Conservation (phyloP, 2,113 vertebrate species). For the Pogona vitticeps region DNA sequence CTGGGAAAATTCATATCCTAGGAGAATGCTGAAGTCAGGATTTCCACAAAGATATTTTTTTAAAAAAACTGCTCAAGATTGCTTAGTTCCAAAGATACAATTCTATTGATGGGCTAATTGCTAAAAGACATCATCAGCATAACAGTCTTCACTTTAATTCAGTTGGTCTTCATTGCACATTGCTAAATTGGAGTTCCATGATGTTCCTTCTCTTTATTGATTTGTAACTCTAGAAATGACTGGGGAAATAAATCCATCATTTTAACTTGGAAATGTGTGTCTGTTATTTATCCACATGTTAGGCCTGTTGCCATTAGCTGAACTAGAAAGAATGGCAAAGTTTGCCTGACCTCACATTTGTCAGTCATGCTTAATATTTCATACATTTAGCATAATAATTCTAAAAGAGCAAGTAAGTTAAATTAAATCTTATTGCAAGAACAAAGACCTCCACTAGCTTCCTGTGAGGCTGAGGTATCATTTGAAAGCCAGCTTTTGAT, state of each 20-base stretch:
- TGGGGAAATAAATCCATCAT: conserved; percentile 30
- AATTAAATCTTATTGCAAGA: neutral
- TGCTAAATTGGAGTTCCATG: conserved; percentile 3
- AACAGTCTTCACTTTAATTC: conserved; percentile 45
- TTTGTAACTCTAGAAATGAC: conserved; percentile 39
- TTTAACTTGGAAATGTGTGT: conserved; percentile 16
- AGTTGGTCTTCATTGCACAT: conserved; percentile 22
- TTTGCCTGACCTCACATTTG: conserved; percentile 11
- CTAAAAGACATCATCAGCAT: conserved; percentile 29
- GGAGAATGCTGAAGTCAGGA: conserved; percentile 66
- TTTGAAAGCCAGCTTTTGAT: neutral
- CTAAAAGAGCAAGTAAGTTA: neutral
- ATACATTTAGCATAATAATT: neutral
- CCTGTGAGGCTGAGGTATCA: neutral
- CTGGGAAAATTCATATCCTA: conserved; percentile 43
- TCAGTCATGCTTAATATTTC: neutral
- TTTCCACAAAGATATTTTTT: conserved; percentile 49
- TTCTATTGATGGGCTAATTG: conserved; percentile 56
- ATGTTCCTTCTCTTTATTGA: conserved; percentile 23
- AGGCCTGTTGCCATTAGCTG: conserved; percentile 12
- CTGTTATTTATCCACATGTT: conserved; percentile 25
- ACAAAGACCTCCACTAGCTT: neutral
- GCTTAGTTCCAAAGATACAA: conserved; percentile 54
- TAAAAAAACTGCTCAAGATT: conserved; percentile 58
- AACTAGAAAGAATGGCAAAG: conserved; percentile 31